Base-by-base conservation (phyloP, 2,888 invertebrate genomes). In the Lasiommata megera region DNA sequence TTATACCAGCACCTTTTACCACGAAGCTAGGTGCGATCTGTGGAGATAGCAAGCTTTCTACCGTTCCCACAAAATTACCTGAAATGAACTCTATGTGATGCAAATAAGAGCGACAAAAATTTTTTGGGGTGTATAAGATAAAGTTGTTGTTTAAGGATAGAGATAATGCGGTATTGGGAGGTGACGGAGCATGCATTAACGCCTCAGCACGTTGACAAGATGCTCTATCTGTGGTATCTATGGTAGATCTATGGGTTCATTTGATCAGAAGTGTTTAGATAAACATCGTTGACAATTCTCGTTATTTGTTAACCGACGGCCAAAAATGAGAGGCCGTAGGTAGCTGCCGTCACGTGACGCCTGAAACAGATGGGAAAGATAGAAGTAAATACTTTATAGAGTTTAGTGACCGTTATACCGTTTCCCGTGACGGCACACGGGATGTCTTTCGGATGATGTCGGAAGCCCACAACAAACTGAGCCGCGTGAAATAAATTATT, bases 161-260 rank as follows among this genome's bases (percentile, higher is more conserved):
- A 62, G 62, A 62, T 65, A 67, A 67, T 59, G 61, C 70, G 57
- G 48, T 70, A 68, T 72, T 72, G 62, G 67, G 71, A 80, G 72
- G 71, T 74, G 75, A 65, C 77, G 66, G 70, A 74, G 79, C 82
- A 79, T 80, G 74, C 58, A 76, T 78, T 80, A 80, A 83, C 76
- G 72, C 79, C 80, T 79, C 81, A 78, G 80, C 76, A 76, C 50
- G 51, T 43, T 18, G 16, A 52, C 40, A 34, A 52, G 52, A 52
- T 52, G 52, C 31, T 31, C 11, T 31, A 31, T 46, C 46, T 46
- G 11, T 23, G 2, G 2, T 46, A 46, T 46, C 46, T 31, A 9
- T 31, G 46, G 46, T 31, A 16, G 46, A 46, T 29, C 46, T 46
- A 17, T 31, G 46, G 46, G 31, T 34, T 31, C 46, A 48, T 34